Conservation (phyloP, 2,888 invertebrate genomes). For the Cataglyphis rosenhaueri region DNA sequence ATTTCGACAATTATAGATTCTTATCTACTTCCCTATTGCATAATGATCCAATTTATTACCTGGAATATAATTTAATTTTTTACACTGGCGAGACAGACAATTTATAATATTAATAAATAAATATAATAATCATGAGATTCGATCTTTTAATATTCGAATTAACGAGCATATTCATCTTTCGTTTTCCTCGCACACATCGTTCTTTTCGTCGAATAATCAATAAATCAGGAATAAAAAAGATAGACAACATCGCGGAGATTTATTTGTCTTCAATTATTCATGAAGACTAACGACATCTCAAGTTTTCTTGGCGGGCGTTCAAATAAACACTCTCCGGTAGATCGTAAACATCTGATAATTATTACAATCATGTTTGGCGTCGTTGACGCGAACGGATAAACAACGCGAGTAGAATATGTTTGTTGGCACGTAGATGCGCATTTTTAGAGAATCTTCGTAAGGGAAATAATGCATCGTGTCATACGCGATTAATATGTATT, state of each 20-base stretch:
- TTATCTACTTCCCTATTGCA: slow-evolving; percentile 4
- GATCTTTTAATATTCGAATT: background rate
- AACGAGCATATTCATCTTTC: background rate
- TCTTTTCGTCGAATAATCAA: slow-evolving; percentile 25
- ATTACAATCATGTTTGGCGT: slow-evolving; percentile 25
- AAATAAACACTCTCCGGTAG: slow-evolving; percentile 30
- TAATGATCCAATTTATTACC: background rate
- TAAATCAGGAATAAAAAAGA: slow-evolving; percentile 9
- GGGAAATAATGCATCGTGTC: background rate
- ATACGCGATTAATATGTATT: slow-evolving; percentile 8
- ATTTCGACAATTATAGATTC: background rate
- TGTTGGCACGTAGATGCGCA: background rate
- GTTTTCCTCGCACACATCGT: background rate
- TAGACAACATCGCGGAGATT: slow-evolving; percentile 20
- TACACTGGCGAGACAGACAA: background rate
- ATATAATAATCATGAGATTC: background rate
- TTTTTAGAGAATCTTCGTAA: background rate
- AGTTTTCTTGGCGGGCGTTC: slow-evolving; percentile 53
- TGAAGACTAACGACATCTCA: slow-evolving; percentile 46
- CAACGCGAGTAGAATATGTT: slow-evolving; percentile 4
- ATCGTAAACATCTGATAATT: slow-evolving; percentile 41
- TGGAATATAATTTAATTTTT: slow-evolving; percentile 19
- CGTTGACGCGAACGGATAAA: slow-evolving; percentile 35
- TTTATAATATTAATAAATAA: background rate
- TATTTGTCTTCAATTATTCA: slow-evolving; percentile 63